A percentile compares a stretch with the other conserved stretches of the same genome.
phyloP scores from a whole-genome alignment of 2,797 vertebrate species.

The Botia almorhae region DNA sequence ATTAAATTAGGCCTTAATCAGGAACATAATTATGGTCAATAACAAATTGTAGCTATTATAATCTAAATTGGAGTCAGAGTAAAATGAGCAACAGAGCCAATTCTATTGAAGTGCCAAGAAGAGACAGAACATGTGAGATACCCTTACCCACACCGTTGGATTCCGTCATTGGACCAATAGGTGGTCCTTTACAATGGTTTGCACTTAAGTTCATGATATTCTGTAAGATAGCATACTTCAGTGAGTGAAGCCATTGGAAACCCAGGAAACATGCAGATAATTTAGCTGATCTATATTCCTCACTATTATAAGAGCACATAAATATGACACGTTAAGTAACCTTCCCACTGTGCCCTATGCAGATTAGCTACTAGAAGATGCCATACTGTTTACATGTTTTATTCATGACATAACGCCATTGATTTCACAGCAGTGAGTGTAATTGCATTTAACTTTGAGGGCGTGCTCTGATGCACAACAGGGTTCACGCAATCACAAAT shows the following conservation, averaged over 20 bases:
- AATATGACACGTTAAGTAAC: constrained; percentile 35
- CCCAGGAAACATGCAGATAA: constrained; percentile 2
- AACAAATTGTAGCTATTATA: too few species aligned
- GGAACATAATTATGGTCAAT: too few species aligned
- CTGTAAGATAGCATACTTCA: not conserved
- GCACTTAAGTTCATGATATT: constrained; percentile 22
- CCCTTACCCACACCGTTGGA: too few species aligned
- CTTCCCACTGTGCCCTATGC: constrained; percentile 46
- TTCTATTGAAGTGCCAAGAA: too few species aligned
- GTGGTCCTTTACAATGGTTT: too few species aligned
- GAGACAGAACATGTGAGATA: too few species aligned
- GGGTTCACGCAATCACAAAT: not conserved
- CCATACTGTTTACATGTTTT: constrained; percentile 22
- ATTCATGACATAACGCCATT: constrained; percentile 28
- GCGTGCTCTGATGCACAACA: not conserved
- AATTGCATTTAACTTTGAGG: constrained; percentile 20
- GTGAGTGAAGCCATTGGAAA: not conserved
- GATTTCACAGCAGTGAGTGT: not conserved
- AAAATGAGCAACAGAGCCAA: too few species aligned
- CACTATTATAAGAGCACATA: constrained; percentile 41
- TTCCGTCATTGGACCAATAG: too few species aligned
- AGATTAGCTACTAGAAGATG: constrained; percentile 30
- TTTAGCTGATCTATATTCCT: constrained; percentile 31
- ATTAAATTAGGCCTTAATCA: too few species aligned
- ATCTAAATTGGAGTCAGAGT: too few species aligned